Evolutionary conservation across 1,140 invertebrate genomes (phyloP).

Genomic region (Brachionus paranguensis): DNA sequence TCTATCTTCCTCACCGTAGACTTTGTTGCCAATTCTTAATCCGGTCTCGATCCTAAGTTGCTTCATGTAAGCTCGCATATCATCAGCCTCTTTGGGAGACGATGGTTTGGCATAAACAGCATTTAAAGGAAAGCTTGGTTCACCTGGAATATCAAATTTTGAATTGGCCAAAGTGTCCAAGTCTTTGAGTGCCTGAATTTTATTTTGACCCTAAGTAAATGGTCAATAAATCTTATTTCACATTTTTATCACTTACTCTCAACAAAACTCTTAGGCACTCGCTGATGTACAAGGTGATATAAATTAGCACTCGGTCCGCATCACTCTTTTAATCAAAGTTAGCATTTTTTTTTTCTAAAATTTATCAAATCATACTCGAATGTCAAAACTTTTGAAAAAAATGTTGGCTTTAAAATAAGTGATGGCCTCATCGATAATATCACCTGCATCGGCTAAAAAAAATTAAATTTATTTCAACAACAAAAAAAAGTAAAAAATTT

Average conservation of each 20-base stretch:
- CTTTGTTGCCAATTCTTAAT: constrained; percentile 78
- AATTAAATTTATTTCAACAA: background rate
- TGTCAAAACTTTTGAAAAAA: constrained; percentile 96
- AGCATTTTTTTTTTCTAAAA: background rate
- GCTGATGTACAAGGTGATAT: constrained; percentile 95
- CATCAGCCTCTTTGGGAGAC: constrained; percentile 62
- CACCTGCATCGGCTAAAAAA: constrained; percentile 62
- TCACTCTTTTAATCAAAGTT: constrained; percentile 67
- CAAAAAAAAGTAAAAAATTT: background rate
- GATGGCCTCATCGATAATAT: constrained; percentile 95
- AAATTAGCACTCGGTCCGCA: constrained; percentile 89
- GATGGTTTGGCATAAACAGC: constrained; percentile 86
- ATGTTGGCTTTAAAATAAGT: constrained; percentile 98
- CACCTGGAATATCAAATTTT: constrained; percentile 93
- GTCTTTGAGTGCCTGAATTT: constrained; percentile 82
- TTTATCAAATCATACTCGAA: constrained; percentile 50
- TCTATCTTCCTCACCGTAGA: constrained; percentile 81
- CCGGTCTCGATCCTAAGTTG: constrained; percentile 93
- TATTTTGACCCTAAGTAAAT: constrained; percentile 65
- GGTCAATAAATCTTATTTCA: background rate
- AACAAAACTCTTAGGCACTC: constrained; percentile 93
- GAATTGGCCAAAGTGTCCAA: constrained; percentile 91
- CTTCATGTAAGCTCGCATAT: constrained; percentile 83
- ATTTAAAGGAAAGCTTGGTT: constrained; percentile 90
- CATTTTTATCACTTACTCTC: constrained; percentile 58